Evolutionary conservation across 1,140 invertebrate species (phyloP).

Genomic region (Cydia fagiglandana): DNA sequence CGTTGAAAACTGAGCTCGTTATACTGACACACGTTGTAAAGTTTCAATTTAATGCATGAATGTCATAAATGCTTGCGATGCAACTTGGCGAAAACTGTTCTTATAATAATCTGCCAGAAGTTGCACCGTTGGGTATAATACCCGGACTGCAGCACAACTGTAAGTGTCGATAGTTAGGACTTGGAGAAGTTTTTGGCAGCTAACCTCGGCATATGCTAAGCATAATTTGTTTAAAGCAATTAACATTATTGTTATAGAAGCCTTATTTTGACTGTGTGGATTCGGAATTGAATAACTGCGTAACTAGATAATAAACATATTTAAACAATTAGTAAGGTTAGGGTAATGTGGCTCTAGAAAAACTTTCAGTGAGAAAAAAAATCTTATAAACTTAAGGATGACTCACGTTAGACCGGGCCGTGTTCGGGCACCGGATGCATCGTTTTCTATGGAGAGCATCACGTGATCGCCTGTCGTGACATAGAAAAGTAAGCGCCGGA

Average conservation of each 20-base stretch:
- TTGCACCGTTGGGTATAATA: neutral
- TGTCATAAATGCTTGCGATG: neutral
- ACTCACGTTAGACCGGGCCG: too few relatives aligned
- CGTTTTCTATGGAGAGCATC: too few relatives aligned
- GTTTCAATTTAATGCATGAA: neutral
- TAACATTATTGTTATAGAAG: neutral
- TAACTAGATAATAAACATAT: too few relatives aligned
- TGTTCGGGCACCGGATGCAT: too few relatives aligned
- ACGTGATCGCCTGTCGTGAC: too few relatives aligned
- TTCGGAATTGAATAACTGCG: neutral
- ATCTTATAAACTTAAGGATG: too few relatives aligned
- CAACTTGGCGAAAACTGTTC: conserved; percentile 6
- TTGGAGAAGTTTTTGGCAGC: conserved; percentile 12
- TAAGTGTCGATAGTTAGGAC: neutral
- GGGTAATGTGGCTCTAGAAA: too few relatives aligned
- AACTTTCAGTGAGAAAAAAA: too few relatives aligned
- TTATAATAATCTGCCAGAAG: conserved; percentile 3
- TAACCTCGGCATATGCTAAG: neutral
- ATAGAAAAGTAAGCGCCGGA: too few relatives aligned
- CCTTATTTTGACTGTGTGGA: neutral
- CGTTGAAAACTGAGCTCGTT: neutral
- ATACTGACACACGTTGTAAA: conserved; percentile 8
- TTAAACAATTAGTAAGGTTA: too few relatives aligned
- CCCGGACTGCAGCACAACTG: neutral
- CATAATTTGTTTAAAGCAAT: conserved; percentile 14